Evolutionary conservation across 2,888 invertebrate genomes (phyloP).

Genomic region (Zelleria hepariella): DNA sequence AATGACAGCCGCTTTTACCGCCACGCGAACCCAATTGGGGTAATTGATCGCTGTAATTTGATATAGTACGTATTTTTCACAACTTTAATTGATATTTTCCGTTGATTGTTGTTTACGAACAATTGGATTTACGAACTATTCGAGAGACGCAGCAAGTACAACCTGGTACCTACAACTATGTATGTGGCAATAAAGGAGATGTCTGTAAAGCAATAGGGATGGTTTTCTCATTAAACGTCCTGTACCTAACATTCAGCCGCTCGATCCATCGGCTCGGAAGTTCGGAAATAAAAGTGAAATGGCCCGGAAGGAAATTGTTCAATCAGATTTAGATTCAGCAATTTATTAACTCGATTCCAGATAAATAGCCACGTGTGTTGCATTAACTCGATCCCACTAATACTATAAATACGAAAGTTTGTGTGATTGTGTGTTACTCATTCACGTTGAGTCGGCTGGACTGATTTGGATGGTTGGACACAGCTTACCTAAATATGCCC

Average conservation of each 20-base stretch:
- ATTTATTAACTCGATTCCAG: conserved; percentile 30
- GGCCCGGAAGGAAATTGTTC: conserved; percentile 52
- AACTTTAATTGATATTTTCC: neutral
- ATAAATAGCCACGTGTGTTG: neutral
- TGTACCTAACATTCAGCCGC: conserved; percentile 35
- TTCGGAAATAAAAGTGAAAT: conserved; percentile 60
- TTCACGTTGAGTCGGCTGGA: too few species aligned
- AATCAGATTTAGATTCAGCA: conserved; percentile 48
- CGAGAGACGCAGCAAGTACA: neutral
- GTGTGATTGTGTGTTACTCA: too few species aligned
- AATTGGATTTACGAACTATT: neutral
- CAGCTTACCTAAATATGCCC: too few species aligned
- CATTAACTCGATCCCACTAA: too few species aligned
- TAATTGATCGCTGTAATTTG: conserved; percentile 4
- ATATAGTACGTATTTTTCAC: neutral
- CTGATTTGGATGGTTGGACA: too few species aligned
- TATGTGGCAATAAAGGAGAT: neutral
- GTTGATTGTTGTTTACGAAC: conserved; percentile 1
- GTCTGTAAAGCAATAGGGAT: neutral
- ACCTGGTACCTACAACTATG: neutral
- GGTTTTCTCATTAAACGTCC: neutral
- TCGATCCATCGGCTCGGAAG: conserved; percentile 52
- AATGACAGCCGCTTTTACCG: conserved; percentile 10
- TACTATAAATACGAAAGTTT: too few species aligned
- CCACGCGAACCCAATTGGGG: conserved; percentile 1